Conservation (phyloP, 2,113 vertebrate species). For the Notarius quadriscutis region DNA sequence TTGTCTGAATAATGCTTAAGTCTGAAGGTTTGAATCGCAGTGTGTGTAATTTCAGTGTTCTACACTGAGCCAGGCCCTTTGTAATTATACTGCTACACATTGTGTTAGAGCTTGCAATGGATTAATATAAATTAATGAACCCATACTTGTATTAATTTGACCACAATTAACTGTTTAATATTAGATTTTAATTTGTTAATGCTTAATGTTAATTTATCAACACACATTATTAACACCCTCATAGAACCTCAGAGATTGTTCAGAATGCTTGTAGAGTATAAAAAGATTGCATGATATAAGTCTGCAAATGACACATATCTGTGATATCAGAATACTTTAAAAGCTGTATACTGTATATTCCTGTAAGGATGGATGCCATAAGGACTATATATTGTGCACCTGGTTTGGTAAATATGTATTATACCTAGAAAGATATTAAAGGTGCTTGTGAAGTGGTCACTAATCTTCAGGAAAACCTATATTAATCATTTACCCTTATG, state of each 20-base stretch:
- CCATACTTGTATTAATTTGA: background rate
- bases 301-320: background rate
- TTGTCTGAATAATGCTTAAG: background rate
- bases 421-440: background rate
- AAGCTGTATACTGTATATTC: background rate
- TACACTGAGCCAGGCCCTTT: background rate
- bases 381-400: background rate
- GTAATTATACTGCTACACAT: background rate
- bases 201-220: background rate
- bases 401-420: background rate
- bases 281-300: background rate
- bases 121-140: background rate
- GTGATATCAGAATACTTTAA: background rate
- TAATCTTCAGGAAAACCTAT: background rate
- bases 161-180: background rate
- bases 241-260: background rate
- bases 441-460: background rate
- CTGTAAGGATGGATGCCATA: background rate
- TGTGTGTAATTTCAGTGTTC: background rate
- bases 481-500: background rate
- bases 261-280: no score
- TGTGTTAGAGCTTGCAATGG: background rate
- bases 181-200: background rate
- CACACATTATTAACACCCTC: background rate
- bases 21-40: background rate